Percentiles rank a stretch among this genome's conserved stretches.
Conservation (phyloP, 2,113 vertebrate genomes). For the Ptychochromis oligacanthus region DNA sequence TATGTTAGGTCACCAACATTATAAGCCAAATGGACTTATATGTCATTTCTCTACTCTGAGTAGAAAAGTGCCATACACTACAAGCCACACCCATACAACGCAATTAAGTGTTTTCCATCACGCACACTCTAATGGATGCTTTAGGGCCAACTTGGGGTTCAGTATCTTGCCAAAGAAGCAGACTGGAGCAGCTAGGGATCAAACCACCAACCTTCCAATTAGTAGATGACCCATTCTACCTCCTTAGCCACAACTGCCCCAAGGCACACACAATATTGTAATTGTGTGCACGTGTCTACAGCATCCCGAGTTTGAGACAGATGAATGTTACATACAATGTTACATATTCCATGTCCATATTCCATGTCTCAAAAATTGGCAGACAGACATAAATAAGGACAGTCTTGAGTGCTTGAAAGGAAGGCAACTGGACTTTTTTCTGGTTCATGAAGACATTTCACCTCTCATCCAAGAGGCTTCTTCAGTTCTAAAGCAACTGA, state of each 20-base stretch:
- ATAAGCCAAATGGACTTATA: not conserved
- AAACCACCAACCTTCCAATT: fast-evolving
- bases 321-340: not conserved
- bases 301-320: not conserved
- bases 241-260: not conserved
- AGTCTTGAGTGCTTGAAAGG: too few species aligned
- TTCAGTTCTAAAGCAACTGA: too few species aligned
- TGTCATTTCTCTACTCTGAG: not conserved
- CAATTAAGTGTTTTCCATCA: not conserved
- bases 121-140: not conserved
- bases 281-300: not conserved
- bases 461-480: too few species aligned
- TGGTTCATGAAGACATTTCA: too few species aligned
- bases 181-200: not conserved
- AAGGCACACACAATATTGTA: not conserved
- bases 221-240: not conserved
- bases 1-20: not conserved
- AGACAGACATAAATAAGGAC: not conserved
- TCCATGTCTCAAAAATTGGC: not conserved
- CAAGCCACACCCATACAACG: not conserved
- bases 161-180: not conserved
- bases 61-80: not conserved
- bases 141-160: not conserved
- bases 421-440: too few species aligned
- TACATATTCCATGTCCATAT: not conserved